Conservation (phyloP, 2,113 vertebrate species). For the Hippocampus mohnikei region DNA sequence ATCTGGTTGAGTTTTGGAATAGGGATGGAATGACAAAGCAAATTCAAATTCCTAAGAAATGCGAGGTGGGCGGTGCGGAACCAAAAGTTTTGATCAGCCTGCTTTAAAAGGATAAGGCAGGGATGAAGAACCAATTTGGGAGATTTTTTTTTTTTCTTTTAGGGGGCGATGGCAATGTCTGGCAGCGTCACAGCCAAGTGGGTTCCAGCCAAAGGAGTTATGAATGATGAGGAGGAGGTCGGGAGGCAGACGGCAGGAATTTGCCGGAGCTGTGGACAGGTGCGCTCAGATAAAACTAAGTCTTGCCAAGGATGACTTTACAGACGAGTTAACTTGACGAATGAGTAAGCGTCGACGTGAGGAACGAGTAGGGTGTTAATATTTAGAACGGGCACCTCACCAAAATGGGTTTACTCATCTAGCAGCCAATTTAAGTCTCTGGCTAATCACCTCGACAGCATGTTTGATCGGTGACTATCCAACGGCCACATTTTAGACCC, state of each 20-base stretch:
- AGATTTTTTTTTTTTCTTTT: conserved; percentile 42
- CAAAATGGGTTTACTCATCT: conserved; percentile 49
- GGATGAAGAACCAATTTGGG: conserved; percentile 57
- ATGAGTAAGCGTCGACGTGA: conserved; percentile 47
- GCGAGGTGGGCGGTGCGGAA: conserved; percentile 18
- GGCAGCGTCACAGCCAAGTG: conserved; percentile 50
- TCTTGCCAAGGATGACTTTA: conserved; percentile 60
- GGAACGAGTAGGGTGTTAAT: conserved; percentile 59
- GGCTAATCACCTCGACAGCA: conserved; percentile 8
- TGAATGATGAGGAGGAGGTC: conserved; percentile 36
- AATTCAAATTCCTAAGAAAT: conserved; percentile 1
- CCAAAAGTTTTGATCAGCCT: conserved; percentile 33
- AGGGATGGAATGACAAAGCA: conserved; percentile 8
- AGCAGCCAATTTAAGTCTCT: conserved; percentile 27
- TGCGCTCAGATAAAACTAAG: conserved; percentile 54
- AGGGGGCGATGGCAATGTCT: conserved; percentile 26
- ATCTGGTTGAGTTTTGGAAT: background rate
- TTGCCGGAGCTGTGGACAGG: conserved; percentile 54
- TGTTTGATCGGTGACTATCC: background rate
- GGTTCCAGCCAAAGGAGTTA: conserved; percentile 53
- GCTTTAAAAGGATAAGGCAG: conserved; percentile 38
- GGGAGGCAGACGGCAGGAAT: conserved; percentile 27
- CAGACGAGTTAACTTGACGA: conserved; percentile 60
- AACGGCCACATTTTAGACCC: background rate
- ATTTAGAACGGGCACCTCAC: conserved; percentile 54